phyloP scores from a whole-genome alignment of 2,113 vertebrate genomes.

The Coracopsis vasa region DNA sequence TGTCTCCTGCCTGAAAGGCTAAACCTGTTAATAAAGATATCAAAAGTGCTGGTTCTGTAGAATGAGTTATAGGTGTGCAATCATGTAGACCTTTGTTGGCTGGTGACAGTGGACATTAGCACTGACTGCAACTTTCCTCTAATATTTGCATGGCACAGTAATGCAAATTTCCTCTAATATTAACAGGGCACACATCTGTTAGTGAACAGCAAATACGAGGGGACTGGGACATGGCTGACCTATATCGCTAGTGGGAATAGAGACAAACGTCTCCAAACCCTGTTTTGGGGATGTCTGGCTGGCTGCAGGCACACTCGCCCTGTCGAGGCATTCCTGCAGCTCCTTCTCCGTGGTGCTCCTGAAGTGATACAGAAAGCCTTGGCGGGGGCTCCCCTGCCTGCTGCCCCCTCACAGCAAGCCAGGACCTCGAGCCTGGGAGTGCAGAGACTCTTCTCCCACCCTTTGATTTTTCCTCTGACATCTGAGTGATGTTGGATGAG shows the following conservation, averaged over 20 bases:
- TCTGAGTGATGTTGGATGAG: neutral
- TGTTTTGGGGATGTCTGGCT: neutral
- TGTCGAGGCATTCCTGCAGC: neutral
- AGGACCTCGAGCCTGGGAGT: no score
- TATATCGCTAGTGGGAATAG: accelerated
- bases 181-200: neutral
- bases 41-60: neutral
- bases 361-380: neutral
- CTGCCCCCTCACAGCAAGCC: neutral
- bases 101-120: neutral
- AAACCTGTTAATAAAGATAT: neutral
- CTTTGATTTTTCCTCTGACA: neutral
- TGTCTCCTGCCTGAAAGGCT: neutral
- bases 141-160: neutral
- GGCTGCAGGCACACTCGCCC: neutral
- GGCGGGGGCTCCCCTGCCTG: accelerated
- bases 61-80: neutral
- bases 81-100: neutral
- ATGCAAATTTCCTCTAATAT: neutral
- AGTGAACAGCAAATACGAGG: neutral
- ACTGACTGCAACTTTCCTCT: neutral
- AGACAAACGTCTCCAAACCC: neutral
- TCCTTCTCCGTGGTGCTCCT: accelerated
- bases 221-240: neutral
- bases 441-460: neutral